Percentiles rank a stretch among this genome's conserved stretches.
These are phyloP conservation scores for Xenopus petersii DNA, from an alignment of 2,797 vertebrate genomes.

Conservation along the genomic window DNA sequence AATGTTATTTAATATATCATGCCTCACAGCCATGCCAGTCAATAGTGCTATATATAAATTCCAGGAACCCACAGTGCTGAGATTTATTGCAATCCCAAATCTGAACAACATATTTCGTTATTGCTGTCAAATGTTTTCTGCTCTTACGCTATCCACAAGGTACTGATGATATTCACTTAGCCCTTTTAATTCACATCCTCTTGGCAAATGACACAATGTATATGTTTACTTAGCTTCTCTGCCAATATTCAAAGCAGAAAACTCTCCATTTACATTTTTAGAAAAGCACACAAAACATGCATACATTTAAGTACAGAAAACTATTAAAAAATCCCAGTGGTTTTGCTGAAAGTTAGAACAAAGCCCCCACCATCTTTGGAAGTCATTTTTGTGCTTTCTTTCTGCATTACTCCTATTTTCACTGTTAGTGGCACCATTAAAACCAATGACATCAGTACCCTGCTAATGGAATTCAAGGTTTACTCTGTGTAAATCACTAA, in stretches of 20 bases:
- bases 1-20: conserved; percentile 48
- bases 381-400: not conserved
- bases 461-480: too few relatives aligned
- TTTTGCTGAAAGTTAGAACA: not conserved
- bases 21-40: conserved; percentile 43
- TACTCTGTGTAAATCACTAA: too few relatives aligned
- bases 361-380: not conserved
- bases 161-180: not conserved
- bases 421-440: not conserved
- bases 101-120: conserved; percentile 36
- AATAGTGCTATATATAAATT: conserved; percentile 38
- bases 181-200: not conserved
- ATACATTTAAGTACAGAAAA: conserved; percentile 1
- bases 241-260: conserved; percentile 28
- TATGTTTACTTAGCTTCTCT: conserved; percentile 14
- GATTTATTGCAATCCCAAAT: conserved; percentile 19
- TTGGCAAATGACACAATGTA: conserved; percentile 9
- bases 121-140: conserved; percentile 25
- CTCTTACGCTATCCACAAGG: not conserved
- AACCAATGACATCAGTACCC: not conserved
- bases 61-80: conserved; percentile 40
- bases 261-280: conserved; percentile 13
- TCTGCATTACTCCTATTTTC: not conserved
- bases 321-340: not conserved
- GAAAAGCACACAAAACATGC: conserved; percentile 1